These are phyloP conservation scores for Drosophila anomalata DNA, from an alignment of 2,888 invertebrate genomes.

Conservation along the genomic window DNA sequence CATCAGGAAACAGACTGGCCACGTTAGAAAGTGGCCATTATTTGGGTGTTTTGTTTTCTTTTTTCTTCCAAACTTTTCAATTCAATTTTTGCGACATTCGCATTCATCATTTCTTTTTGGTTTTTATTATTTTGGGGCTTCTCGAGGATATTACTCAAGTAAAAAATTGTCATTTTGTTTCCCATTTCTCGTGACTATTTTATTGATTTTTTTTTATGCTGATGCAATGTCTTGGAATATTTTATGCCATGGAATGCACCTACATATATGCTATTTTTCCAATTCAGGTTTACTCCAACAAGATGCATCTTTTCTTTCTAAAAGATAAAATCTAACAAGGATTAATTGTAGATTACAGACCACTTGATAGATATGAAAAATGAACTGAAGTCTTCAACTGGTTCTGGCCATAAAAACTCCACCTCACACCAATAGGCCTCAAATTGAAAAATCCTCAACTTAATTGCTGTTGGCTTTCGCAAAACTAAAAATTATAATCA, in stretches of 20 bases:
- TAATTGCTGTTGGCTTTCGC: conserved; percentile 28
- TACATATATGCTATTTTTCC: neutral
- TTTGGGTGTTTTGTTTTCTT: conserved; percentile 11
- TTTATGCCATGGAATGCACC: neutral
- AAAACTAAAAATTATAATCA: conserved; percentile 21
- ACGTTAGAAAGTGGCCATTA: conserved; percentile 63
- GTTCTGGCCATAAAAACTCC: conserved; percentile 10
- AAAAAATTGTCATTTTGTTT: conserved; percentile 15
- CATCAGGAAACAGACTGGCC: conserved; percentile 56
- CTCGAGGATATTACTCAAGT: conserved; percentile 30
- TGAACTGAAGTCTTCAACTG: conserved; percentile 12
- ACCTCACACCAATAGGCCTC: neutral
- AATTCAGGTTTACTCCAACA: neutral
- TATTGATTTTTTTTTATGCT: conserved; percentile 20
- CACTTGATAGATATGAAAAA: conserved; percentile 8
- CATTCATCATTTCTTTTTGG: conserved; percentile 23
- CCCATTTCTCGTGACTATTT: conserved; percentile 27
- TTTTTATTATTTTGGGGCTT: conserved; percentile 25
- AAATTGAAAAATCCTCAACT: neutral
- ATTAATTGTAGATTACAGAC: neutral
- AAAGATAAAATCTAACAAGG: conserved; percentile 1
- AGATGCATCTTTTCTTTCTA: neutral
- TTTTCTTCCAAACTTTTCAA: conserved; percentile 10
- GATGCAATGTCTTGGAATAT: conserved; percentile 10
- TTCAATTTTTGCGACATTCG: conserved; percentile 21